Conservation (phyloP, 1,140 invertebrate genomes). For the Gryon sp. region DNA sequence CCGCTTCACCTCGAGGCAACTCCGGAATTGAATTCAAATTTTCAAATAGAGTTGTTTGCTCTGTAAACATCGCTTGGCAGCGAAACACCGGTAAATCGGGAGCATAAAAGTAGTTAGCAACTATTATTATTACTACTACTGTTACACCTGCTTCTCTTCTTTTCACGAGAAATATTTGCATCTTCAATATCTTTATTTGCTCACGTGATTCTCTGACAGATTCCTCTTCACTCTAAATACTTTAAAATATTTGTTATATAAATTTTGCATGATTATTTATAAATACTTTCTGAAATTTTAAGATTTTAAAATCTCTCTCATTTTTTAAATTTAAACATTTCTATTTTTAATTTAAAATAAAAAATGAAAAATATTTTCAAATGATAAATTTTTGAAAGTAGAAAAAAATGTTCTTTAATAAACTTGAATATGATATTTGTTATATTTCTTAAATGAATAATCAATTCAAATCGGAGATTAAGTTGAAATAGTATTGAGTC, state of each 20-base stretch:
- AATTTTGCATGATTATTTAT: no score
- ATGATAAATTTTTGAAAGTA: background rate
- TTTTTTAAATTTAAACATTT: no score
- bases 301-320: no score
- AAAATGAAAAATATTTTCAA: no score
- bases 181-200: constrained; percentile 6
- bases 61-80: constrained; percentile 67
- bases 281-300: no score
- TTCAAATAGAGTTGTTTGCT: constrained; percentile 69
- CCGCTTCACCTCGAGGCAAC: constrained; percentile 36
- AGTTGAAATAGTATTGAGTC: constrained; percentile 31
- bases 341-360: no score
- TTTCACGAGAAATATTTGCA: background rate
- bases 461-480: constrained; percentile 43
- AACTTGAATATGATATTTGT: background rate
- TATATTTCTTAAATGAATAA: constrained; percentile 14
- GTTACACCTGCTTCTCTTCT: background rate
- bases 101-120: constrained; percentile 36
- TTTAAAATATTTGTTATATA: no score
- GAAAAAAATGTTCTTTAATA: background rate
- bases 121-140: constrained; percentile 33
- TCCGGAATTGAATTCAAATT: constrained; percentile 73
- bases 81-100: constrained; percentile 50
- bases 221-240: no score
- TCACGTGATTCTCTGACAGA: no score